A percentile compares a stretch with the other conserved stretches of the same genome.
These are phyloP conservation scores for Anthophora plumipes DNA, from an alignment of 2,888 invertebrate species.

Conservation along the genomic window DNA sequence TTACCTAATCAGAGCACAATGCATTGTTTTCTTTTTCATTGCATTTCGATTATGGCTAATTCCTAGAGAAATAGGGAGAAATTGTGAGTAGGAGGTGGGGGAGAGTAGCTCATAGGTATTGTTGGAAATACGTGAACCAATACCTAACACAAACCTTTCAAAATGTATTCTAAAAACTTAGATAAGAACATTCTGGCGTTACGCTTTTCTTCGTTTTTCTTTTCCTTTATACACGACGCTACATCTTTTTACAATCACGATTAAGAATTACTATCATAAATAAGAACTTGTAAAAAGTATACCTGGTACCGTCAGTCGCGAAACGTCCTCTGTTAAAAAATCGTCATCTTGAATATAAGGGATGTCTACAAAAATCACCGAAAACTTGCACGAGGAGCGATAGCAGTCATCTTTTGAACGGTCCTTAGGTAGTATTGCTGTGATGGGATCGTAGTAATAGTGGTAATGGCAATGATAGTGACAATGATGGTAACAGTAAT, in stretches of 20 bases:
- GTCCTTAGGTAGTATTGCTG: conserved; percentile 56
- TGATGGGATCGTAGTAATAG: conserved; percentile 62
- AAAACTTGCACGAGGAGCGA: conserved; percentile 76
- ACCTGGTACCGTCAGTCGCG: conserved; percentile 77
- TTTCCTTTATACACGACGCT: conserved; percentile 77
- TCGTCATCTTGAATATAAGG: conserved; percentile 70
- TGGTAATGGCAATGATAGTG: conserved; percentile 72
- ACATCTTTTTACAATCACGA: conserved; percentile 72
- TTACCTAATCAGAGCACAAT: conserved; percentile 65
- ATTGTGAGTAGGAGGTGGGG: conserved; percentile 30
- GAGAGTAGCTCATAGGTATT: conserved; percentile 57
- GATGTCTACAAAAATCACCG: conserved; percentile 78
- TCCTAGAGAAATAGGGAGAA: conserved; percentile 64
- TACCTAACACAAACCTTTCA: conserved; percentile 69
- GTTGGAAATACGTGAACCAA: conserved; percentile 67
- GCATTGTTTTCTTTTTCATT: conserved; percentile 53
- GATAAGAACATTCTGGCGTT: conserved; percentile 72
- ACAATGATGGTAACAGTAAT: conserved; percentile 67
- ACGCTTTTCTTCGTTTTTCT: conserved; percentile 66
- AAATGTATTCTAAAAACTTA: conserved; percentile 73
- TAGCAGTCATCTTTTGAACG: conserved; percentile 70
- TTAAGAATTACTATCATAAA: conserved; percentile 81
- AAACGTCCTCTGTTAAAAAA: conserved; percentile 78
- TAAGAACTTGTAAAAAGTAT: conserved; percentile 83
- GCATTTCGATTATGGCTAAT: conserved; percentile 66